These are phyloP conservation scores for Lycocerus yunnanus DNA, from an alignment of 2,888 invertebrate species.

Conservation along the genomic window DNA sequence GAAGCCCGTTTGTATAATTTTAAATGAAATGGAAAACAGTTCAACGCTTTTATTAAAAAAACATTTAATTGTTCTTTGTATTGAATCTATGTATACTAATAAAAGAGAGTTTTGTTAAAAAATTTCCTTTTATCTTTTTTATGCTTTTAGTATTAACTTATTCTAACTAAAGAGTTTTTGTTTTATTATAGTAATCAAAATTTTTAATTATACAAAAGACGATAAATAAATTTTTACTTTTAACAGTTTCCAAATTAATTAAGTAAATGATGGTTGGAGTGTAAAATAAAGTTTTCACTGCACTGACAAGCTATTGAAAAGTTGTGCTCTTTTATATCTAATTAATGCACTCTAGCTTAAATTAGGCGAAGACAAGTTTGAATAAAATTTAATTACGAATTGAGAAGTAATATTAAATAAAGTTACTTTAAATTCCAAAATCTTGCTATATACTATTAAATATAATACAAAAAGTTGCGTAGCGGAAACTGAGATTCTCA, in stretches of 20 bases:
- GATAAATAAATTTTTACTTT: not conserved
- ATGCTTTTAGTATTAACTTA: not conserved
- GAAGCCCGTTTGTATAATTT: not conserved
- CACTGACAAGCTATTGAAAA: not conserved
- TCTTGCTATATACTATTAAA: not conserved
- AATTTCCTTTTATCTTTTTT: not conserved
- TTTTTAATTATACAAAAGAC: not conserved
- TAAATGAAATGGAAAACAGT: not conserved
- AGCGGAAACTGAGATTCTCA: not conserved
- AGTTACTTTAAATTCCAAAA: not conserved
- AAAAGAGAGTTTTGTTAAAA: not conserved
- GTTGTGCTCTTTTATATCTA: not conserved
- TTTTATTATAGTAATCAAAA: not conserved
- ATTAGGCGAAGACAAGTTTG: not conserved
- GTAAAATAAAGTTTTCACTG: not conserved
- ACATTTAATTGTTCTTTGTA: not conserved
- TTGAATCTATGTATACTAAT: not conserved
- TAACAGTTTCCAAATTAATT: not conserved
- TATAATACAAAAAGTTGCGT: not conserved
- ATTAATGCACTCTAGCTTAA: not conserved
- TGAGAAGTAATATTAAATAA: not conserved
- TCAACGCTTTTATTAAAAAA: not conserved
- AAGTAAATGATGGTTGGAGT: not conserved
- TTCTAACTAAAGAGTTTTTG: not conserved
- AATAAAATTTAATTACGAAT: not conserved